Percentiles rank a stretch among this genome's conserved stretches.
These are phyloP conservation scores for Drosophila virilis DNA, from an alignment of 1,140 invertebrate species.

Conservation along the genomic window DNA sequence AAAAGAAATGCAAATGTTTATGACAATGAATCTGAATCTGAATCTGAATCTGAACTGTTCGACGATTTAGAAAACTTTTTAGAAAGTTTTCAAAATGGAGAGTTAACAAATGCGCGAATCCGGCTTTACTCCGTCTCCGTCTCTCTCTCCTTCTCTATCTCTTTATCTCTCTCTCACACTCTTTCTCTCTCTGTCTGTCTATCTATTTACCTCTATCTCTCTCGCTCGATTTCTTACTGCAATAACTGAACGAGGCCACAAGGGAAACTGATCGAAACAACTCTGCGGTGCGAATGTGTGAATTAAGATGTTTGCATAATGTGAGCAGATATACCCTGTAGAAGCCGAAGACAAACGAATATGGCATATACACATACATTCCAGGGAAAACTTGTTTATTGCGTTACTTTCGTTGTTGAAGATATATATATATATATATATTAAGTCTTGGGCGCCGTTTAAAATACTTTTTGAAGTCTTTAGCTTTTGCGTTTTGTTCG, in stretches of 20 bases:
- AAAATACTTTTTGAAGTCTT: constrained; percentile 13
- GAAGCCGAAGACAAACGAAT: constrained; percentile 9
- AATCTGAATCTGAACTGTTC: constrained; percentile 2
- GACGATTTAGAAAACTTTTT: constrained; percentile 14
- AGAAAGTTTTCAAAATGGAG: constrained; percentile 14
- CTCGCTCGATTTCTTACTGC: constrained; percentile 6
- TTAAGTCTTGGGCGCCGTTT: constrained; percentile 8
- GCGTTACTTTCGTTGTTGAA: constrained; percentile 15
- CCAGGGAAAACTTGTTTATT: constrained; percentile 21
- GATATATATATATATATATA: not conserved
- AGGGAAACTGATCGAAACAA: constrained; percentile 77
- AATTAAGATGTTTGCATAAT: not conserved
- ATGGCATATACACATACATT: not conserved
- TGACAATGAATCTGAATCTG: constrained; percentile 3
- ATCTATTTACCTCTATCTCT: not conserved
- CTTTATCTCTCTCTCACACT: not conserved
- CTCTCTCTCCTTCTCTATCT: not conserved
- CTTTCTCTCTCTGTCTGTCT: not conserved
- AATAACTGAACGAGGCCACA: constrained; percentile 9
- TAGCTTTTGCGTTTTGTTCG: not conserved
- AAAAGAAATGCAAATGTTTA: constrained; percentile 12
- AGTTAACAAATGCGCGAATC: constrained; percentile 17
- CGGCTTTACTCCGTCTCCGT: not conserved
- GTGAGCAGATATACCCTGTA: constrained; percentile 5
- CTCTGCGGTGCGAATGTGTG: constrained; percentile 67